Conservation (phyloP, 2,113 vertebrate species). For the Todiramphus saurophagus region DNA sequence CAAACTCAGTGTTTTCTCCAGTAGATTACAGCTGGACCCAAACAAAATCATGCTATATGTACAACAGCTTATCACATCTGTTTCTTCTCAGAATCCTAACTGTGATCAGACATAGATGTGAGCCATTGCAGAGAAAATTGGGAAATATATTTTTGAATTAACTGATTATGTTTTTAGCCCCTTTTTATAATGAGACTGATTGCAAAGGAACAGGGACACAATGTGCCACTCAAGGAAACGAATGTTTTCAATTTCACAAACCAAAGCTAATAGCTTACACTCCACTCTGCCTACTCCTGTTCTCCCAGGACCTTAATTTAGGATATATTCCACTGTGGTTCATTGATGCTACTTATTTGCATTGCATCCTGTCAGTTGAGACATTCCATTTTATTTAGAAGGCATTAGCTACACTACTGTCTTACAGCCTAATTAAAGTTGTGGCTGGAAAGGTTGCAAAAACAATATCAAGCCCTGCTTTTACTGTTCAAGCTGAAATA, state of each 20-base stretch:
- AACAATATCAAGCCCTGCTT: background rate
- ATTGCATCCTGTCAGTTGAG: background rate
- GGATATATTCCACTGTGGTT: background rate
- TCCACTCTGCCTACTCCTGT: background rate
- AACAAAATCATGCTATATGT: background rate
- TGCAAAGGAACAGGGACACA: background rate
- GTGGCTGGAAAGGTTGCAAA: background rate
- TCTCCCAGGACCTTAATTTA: background rate
- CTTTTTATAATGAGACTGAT: background rate
- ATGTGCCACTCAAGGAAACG: background rate
- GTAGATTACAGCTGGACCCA: background rate
- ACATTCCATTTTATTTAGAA: conserved; percentile 2
- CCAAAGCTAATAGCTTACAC: background rate
- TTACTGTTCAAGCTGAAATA: background rate
- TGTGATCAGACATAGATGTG: background rate
- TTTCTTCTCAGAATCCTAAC: background rate
- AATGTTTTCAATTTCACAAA: background rate
- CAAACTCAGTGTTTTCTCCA: background rate
- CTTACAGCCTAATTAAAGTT: background rate
- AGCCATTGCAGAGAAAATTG: background rate
- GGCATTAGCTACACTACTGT: background rate
- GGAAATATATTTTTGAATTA: background rate
- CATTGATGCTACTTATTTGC: background rate
- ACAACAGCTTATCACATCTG: background rate
- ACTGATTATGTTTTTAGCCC: background rate